These are phyloP conservation scores for Caradrina kadenii DNA, from an alignment of 2,888 invertebrate genomes.

Conservation along the genomic window DNA sequence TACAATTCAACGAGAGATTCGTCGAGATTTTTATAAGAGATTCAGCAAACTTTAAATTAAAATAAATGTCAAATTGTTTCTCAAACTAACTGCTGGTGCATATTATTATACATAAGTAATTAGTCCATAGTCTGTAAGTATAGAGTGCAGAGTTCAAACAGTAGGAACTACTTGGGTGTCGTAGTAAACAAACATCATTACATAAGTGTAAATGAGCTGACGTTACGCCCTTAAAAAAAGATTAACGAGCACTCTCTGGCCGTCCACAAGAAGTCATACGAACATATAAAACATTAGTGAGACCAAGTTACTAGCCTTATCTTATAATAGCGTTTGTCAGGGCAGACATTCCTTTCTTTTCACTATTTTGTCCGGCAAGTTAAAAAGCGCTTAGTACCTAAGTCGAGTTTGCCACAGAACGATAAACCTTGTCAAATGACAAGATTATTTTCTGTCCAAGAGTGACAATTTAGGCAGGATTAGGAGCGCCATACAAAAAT, in stretches of 20 bases:
- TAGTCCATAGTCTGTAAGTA: no score
- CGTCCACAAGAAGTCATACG: not conserved
- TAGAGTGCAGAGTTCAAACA: no score
- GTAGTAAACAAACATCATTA: no score
- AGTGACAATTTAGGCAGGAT: not conserved
- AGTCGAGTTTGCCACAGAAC: constrained; percentile 2
- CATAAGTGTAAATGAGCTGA: not conserved
- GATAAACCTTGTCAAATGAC: constrained; percentile 17
- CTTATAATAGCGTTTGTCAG: constrained; percentile 20
- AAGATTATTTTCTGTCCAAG: not conserved
- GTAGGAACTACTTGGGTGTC: no score
- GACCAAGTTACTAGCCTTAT: constrained; percentile 14
- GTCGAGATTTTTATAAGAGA: no score
- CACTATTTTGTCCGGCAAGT: constrained; percentile 18
- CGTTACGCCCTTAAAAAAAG: not conserved
- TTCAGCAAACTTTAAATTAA: no score
- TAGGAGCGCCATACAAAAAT: no score
- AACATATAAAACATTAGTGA: not conserved
- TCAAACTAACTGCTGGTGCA: no score
- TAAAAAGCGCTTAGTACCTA: constrained; percentile 6
- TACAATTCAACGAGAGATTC: no score
- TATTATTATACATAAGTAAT: no score
- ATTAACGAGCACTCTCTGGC: not conserved
- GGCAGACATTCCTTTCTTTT: constrained; percentile 10
- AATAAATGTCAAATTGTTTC: no score